A percentile compares a stretch with the other conserved stretches of the same genome.
Conservation (phyloP, 2,113 vertebrate species). For the Pontoporia blainvillei region DNA sequence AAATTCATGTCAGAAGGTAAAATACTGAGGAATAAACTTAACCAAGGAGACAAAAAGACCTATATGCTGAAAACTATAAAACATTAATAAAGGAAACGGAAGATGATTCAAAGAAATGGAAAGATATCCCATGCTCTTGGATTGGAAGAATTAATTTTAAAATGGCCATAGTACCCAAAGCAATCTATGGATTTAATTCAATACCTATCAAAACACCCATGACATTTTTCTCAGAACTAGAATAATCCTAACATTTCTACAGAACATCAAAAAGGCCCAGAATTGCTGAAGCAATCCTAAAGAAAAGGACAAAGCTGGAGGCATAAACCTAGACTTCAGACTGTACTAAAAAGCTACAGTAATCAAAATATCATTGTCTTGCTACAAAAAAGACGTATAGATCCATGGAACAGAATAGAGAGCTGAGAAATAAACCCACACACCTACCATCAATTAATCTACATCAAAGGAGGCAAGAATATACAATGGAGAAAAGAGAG, state of each 20-base stretch:
- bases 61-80: background rate
- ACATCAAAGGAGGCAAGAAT: background rate
- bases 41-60: background rate
- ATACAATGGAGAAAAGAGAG: background rate
- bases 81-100: background rate
- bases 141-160: background rate
- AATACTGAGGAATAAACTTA: background rate
- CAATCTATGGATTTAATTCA: background rate
- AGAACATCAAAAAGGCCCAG: background rate
- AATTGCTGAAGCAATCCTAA: background rate
- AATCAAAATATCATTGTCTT: background rate
- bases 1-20: background rate
- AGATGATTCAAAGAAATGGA: background rate
- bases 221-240: background rate
- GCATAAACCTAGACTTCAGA: background rate
- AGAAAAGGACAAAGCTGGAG: background rate
- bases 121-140: background rate
- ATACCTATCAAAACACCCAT: background rate
- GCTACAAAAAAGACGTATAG: background rate
- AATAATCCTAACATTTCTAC: background rate
- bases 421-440: background rate
- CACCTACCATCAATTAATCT: background rate
- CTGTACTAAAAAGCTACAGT: background rate
- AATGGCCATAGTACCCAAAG: background rate
- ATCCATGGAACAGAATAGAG: background rate